phyloP scores from a whole-genome alignment of 1,140 invertebrate species.

The Protaetia brevitarsis region DNA sequence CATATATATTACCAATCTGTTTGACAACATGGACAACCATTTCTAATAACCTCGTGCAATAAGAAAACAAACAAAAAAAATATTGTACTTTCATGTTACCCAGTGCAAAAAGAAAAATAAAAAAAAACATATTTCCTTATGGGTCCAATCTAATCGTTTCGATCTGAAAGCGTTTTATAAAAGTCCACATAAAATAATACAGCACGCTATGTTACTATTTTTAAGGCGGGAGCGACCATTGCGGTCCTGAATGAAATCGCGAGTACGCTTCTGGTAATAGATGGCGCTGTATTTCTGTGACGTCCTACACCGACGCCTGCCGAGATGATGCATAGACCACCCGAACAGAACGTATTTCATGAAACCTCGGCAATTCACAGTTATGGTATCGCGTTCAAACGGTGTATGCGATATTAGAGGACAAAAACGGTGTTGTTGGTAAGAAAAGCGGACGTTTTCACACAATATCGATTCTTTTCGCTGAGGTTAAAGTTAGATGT shows the following conservation, averaged over 20 bases:
- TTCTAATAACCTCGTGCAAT: too few species aligned
- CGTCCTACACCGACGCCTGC: constrained; percentile 31
- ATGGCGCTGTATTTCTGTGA: constrained; percentile 27
- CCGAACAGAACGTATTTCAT: constrained; percentile 13
- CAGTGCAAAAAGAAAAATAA: neutral
- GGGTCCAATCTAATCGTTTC: neutral
- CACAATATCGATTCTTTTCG: too few species aligned
- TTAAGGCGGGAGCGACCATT: neutral
- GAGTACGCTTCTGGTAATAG: constrained; percentile 28
- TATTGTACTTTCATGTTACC: neutral
- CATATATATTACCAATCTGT: too few species aligned
- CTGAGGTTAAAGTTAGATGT: too few species aligned
- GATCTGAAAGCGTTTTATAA: neutral
- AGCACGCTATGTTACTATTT: neutral
- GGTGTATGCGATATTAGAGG: too few species aligned
- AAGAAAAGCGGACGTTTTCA: too few species aligned
- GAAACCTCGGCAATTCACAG: neutral
- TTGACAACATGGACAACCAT: too few species aligned
- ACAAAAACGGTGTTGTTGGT: too few species aligned
- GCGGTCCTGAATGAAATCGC: constrained; percentile 16
- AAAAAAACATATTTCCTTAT: neutral
- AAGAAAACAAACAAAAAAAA: neutral
- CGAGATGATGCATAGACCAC: constrained; percentile 33
- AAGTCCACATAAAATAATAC: neutral
- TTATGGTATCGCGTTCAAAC: constrained; percentile 1